Evolutionary conservation across 2,888 invertebrate species (phyloP).

Genomic region (Catocala sponsa): DNA sequence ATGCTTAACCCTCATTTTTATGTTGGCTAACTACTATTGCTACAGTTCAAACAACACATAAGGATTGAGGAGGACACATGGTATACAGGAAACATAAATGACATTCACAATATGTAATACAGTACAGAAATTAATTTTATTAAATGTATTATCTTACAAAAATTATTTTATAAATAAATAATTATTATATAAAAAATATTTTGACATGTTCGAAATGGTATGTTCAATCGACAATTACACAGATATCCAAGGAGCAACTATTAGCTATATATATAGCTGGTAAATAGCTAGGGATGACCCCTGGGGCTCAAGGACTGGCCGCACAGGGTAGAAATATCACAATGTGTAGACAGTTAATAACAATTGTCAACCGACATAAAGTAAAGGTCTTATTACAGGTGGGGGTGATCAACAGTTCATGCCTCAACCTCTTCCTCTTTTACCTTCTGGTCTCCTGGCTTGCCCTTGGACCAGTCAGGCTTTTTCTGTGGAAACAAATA

Average conservation of each 20-base stretch:
- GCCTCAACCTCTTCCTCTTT: constrained; percentile 94
- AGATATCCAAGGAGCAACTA: constrained; percentile 63
- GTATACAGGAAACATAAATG: constrained; percentile 57
- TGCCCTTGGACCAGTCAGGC: constrained; percentile 97
- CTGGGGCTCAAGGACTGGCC: constrained; percentile 36
- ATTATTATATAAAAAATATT: constrained; percentile 71
- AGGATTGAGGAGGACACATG: constrained; percentile 26
- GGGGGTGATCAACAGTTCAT: constrained; percentile 88
- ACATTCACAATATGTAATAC: constrained; percentile 70
- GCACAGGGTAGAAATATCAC: constrained; percentile 68
- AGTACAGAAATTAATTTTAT: constrained; percentile 86
- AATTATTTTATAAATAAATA: constrained; percentile 82
- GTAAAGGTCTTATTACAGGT: constrained; percentile 75
- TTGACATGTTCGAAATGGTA: constrained; percentile 72
- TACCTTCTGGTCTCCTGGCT: constrained; percentile 96
- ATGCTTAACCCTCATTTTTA: no score
- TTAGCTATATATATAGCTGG: no score
- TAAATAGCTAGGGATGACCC: constrained; percentile 48
- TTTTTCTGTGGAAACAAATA: constrained; percentile 92
- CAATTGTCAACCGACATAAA: constrained; percentile 70
- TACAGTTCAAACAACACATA: constrained; percentile 23
- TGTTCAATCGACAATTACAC: constrained; percentile 68
- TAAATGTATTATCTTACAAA: constrained; percentile 84
- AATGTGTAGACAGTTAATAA: constrained; percentile 70
- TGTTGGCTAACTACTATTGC: no score